These are phyloP conservation scores for Dicrostonyx torquatus DNA, from an alignment of 2,797 vertebrate species.

Conservation along the genomic window DNA sequence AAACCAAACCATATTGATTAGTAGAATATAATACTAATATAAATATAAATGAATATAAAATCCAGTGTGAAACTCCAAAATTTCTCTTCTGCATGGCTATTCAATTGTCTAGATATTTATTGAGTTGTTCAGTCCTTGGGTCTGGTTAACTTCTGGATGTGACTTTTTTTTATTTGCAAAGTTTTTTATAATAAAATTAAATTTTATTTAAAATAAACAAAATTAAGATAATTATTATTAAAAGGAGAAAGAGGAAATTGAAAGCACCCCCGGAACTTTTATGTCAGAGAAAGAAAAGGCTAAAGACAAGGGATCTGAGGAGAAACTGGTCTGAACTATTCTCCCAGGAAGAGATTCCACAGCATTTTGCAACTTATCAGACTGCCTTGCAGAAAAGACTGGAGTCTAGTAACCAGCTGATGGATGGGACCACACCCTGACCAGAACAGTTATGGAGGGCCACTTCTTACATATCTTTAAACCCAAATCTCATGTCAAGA, in stretches of 20 bases:
- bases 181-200: not conserved
- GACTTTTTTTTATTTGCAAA: not conserved
- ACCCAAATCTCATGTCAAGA: not conserved
- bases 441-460: not conserved
- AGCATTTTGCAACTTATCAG: not conserved
- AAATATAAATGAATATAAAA: too few relatives aligned
- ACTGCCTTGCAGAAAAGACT: not conserved
- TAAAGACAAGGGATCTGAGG: not conserved
- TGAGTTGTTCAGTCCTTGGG: not conserved
- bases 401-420: not conserved
- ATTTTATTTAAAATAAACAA: not conserved
- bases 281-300: not conserved
- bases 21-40: too few relatives aligned
- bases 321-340: not conserved
- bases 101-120: not conserved
- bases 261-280: not conserved
- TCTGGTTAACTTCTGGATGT: not conserved
- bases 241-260: not conserved
- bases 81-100: not conserved
- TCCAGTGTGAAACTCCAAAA: not conserved
- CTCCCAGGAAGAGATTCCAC: not conserved
- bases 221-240: not conserved
- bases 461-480: not conserved
- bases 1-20: not conserved
- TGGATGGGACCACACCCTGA: not conserved